A percentile compares a stretch with the other conserved stretches of the same genome.
Evolutionary conservation across 1,140 invertebrate species (phyloP).

Genomic region (Danaus plexippus): DNA sequence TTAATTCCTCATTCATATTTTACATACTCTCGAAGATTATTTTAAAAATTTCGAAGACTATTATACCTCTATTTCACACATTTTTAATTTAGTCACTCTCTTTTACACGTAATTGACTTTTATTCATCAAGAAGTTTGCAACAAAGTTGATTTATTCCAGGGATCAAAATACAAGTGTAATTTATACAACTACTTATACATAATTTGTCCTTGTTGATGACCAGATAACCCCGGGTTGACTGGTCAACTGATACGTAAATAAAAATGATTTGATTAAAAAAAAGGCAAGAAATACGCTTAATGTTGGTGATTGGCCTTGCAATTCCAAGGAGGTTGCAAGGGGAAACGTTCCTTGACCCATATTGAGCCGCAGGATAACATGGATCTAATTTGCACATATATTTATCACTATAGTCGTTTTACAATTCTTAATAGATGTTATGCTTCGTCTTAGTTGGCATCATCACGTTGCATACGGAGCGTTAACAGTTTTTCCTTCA

Average conservation of each 20-base stretch:
- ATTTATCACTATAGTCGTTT: slow-evolving; percentile 22
- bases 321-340: slow-evolving; percentile 62
- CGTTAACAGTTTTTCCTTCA: background rate
- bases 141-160: too few relatives aligned
- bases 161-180: too few relatives aligned
- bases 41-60: too few relatives aligned
- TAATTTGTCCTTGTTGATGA: slow-evolving; percentile 52
- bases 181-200: slow-evolving; percentile 10
- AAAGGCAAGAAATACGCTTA: slow-evolving; percentile 39
- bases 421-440: background rate
- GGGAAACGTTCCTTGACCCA: slow-evolving; percentile 63
- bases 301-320: slow-evolving; percentile 60
- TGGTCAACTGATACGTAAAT: slow-evolving; percentile 62
- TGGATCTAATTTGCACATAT: slow-evolving; percentile 22
- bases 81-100: too few relatives aligned
- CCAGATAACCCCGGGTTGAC: slow-evolving; percentile 44
- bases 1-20: background rate
- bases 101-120: too few relatives aligned
- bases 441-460: too few relatives aligned
- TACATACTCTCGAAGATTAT: background rate
- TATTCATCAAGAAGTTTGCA: too few relatives aligned
- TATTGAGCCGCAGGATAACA: slow-evolving; percentile 34
- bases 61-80: too few relatives aligned
- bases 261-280: slow-evolving; percentile 68
- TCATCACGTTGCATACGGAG: too few relatives aligned